A percentile compares a stretch with the other conserved stretches of the same genome.
These are phyloP conservation scores for Lineus longissimus DNA, from an alignment of 1,140 invertebrate species.

Conservation along the genomic window DNA sequence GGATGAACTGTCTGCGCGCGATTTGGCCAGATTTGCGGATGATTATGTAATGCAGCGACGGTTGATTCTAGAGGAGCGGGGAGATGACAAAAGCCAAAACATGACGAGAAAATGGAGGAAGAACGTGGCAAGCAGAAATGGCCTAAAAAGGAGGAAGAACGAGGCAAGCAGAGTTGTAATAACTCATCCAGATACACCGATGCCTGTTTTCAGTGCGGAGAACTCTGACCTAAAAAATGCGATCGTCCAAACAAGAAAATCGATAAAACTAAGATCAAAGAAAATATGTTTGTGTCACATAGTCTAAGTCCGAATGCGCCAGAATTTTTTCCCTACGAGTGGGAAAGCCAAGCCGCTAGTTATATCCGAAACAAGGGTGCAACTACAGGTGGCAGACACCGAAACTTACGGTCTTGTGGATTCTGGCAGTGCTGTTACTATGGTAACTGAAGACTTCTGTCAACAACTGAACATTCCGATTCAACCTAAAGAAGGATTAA, in stretches of 20 bases:
- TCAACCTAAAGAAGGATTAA: background rate
- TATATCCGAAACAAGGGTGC: background rate
- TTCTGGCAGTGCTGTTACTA: background rate
- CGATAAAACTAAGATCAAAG: background rate
- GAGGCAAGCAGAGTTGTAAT: too few species aligned
- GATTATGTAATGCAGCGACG: background rate
- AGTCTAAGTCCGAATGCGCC: background rate
- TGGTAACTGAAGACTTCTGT: background rate
- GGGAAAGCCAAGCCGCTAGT: background rate
- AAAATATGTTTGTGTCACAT: background rate
- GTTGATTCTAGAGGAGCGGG: background rate
- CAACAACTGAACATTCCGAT: background rate
- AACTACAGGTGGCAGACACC: background rate
- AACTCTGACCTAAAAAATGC: background rate
- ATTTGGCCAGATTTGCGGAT: background rate
- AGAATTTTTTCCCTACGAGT: background rate
- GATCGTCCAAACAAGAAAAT: background rate
- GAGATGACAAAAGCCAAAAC: too few species aligned
- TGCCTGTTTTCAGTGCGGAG: background rate
- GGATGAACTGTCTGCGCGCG: background rate
- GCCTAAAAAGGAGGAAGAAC: too few species aligned
- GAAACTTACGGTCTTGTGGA: background rate
- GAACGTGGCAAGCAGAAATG: too few species aligned
- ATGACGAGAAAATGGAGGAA: too few species aligned
- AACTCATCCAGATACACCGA: background rate